Base-by-base conservation (phyloP, 2,797 vertebrate genomes). In the Trachurus trachurus region DNA sequence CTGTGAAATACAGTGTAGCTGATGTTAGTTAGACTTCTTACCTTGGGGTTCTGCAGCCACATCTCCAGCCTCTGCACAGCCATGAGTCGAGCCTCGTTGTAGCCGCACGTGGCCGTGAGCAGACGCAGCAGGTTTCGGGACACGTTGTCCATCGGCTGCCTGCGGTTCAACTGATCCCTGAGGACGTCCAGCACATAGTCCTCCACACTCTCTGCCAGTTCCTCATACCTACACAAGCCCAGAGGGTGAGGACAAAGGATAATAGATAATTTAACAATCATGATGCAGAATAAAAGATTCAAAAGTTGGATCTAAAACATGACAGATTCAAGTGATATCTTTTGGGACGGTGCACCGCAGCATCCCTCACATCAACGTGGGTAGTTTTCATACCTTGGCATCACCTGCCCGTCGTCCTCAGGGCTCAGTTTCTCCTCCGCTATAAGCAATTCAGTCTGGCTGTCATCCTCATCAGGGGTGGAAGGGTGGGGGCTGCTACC, bases 41-140 rank as follows among this genome's bases (percentile, higher is more conserved):
- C 98, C 96, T 99, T 99, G 26, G 98, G 98, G 86, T 99, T 99
- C 92, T 99, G 98, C 71, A 99, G 95, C 98, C 98, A 99, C 97
- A 99, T 99, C 93, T 99, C 98, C 77, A 99, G 95, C 73, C 96
- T 95, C 93, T 99, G 98, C 75, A 99, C 97, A 0, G 98, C 94
- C 97, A 99, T 96, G 40, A 98, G 95, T 0, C 98, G 96, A 5
- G 98, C 97, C 79, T 99, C 98, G 88, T 97, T 98, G 92, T 97
- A 99, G 71, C 98, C 98, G 0, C 98, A 99, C 10, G 98, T 97
- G 12, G 98, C 97, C 0, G 98, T 97, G 58, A 99, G 96, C 62
- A 99, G 93, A 12, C 98, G 97, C 29, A 99, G 92, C 11, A 99
- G 95, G 85, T 99, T 99, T n/a, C 98, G 94, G 1, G 98, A 99